phyloP scores from a whole-genome alignment of 1,140 invertebrate genomes.

The Zelostemma sp. region DNA sequence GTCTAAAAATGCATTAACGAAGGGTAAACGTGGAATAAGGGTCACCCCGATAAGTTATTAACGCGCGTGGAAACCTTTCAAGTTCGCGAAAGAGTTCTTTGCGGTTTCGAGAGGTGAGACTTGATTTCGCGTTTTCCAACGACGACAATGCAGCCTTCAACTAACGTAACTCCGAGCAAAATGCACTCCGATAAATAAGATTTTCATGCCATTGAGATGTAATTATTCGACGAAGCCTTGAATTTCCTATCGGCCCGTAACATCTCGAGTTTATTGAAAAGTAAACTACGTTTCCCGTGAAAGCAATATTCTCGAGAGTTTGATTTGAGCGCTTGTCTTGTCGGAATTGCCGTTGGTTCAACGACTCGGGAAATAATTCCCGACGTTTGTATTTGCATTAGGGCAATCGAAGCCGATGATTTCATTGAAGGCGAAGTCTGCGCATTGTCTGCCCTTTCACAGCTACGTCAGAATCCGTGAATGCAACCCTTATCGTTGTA shows the following conservation, averaged over 20 bases:
- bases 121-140: slow-evolving; percentile 12
- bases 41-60: slow-evolving; percentile 28
- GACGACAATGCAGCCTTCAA: no score
- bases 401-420: slow-evolving; percentile 28
- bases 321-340: slow-evolving; percentile 11
- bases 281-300: neutral
- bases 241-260: no score
- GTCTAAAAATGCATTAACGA: no score
- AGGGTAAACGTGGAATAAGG: no score
- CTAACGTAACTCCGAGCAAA: no score
- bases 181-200: no score
- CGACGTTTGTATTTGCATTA: slow-evolving; percentile 18
- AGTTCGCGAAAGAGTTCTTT: slow-evolving; percentile 25
- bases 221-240: no score
- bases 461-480: slow-evolving; percentile 26
- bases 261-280: neutral
- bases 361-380: slow-evolving; percentile 20
- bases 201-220: no score
- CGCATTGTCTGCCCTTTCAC: slow-evolving; percentile 19
- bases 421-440: slow-evolving; percentile 30
- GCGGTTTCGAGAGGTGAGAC: slow-evolving; percentile 22
- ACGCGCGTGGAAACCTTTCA: slow-evolving; percentile 18
- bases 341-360: slow-evolving; percentile 4
- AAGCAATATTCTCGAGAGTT: slow-evolving; percentile 4
- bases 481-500: slow-evolving; percentile 31